Base-by-base conservation (phyloP, 2,113 vertebrate genomes). In the Cochlearius cochlearius region DNA sequence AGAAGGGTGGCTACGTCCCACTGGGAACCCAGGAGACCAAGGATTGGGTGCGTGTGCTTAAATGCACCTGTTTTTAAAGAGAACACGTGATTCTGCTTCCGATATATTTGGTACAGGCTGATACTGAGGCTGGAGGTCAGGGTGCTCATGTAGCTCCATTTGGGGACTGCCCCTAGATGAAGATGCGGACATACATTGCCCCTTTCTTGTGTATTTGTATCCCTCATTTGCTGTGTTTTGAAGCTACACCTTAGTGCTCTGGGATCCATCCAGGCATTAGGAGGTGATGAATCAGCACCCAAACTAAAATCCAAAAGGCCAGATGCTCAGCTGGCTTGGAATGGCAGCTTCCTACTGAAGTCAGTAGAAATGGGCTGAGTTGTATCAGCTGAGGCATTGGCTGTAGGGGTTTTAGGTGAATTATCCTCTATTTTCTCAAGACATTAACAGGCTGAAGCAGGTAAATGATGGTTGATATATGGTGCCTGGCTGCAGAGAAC, bases 1-100 rank as follows among this genome's bases (percentile, higher is more conserved):
- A 34, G 23, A 75, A 49, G 39, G 41, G 39, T 36, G 34, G 10
- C 10, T 52, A 6, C 1, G 0, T 52, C 50, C 38, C 0, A 0
- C 32, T 67, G 60, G 36, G 52, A 72, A 9, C 13, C 4, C 86
- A 68, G 20, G 14, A 64, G 9, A 50, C 7, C 1, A 9, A 59
- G 38, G 11, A 4, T 8, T 30, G 2, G 1, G 2, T 1, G 9
- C 3, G 16, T 50, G 71, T 39, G 18, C 15, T 88, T 34, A 41
- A 68, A 56, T 34, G 7, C 15, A 41, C 6, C 17, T 27, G 3
- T 78, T 95, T 89, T 55, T 3, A 39, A 59, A 43, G 38, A 43
- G 16, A 93, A 53, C 3, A 5, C 12, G 8, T 8, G 39, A 64
- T 79, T 72, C 50, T 90, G 36, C 36, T 78, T 23, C 55, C 1